Conservation (phyloP, 2,113 vertebrate genomes). For the Tricholaema leucomelas region DNA sequence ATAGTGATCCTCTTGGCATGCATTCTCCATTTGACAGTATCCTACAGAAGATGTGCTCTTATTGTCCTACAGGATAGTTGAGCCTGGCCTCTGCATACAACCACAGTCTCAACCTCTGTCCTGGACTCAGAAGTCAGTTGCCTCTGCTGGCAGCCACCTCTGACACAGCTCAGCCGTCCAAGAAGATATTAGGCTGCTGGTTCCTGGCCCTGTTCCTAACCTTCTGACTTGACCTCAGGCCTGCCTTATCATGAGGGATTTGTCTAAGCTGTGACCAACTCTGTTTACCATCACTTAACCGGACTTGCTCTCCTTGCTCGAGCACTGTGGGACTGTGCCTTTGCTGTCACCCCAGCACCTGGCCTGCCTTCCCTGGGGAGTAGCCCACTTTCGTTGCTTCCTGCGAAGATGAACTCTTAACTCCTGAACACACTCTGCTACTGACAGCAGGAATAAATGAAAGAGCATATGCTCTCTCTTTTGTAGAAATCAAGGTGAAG, state of each 20-base stretch:
- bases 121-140: background rate
- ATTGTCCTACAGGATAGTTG: background rate
- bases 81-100: accelerated
- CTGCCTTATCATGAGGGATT: background rate
- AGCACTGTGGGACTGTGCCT: background rate
- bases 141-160: background rate
- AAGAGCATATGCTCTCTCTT: background rate
- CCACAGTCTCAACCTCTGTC: background rate
- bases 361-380: background rate
- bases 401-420: background rate
- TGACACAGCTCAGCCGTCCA: accelerated
- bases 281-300: background rate
- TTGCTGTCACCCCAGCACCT: background rate
- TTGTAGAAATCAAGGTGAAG: background rate
- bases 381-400: background rate
- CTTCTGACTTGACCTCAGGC: background rate
- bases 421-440: background rate
- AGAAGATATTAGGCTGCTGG: background rate
- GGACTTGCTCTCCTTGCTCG: background rate
- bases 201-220: background rate
- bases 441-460: background rate
- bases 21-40: background rate
- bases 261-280: background rate
- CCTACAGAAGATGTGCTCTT: background rate
- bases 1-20: background rate